Conservation (phyloP, 2,888 invertebrate species). For the Coelinius sp. region DNA sequence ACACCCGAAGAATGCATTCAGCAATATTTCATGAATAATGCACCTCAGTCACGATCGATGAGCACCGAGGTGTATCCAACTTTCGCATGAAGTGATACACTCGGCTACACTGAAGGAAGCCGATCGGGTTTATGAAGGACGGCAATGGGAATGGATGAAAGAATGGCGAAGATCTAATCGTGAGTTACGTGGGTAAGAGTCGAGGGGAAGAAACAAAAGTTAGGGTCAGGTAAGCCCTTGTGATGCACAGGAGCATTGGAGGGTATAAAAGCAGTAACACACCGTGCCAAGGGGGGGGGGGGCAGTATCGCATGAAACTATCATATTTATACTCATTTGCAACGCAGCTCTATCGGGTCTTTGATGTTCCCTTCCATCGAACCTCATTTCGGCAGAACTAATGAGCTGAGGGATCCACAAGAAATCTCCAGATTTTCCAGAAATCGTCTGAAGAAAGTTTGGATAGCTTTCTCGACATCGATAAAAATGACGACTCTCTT, state of each 20-base stretch:
- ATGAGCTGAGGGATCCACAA: no score
- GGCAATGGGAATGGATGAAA: constrained; percentile 44
- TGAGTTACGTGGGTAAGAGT: constrained; percentile 61
- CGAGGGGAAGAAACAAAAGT: constrained; percentile 57
- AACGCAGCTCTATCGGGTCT: background rate
- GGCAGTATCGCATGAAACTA: background rate
- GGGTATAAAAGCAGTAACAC: background rate
- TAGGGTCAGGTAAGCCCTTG: constrained; percentile 25
- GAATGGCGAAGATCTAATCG: constrained; percentile 59
- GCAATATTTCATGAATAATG: background rate
- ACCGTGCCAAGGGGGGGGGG: background rate
- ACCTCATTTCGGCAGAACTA: background rate
- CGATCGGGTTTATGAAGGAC: constrained; percentile 20
- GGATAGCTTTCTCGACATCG: background rate
- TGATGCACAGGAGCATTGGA: background rate
- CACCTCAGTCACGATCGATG: background rate
- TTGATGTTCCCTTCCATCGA: background rate
- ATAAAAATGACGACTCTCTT: background rate
- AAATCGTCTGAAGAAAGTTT: background rate
- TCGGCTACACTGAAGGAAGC: background rate
- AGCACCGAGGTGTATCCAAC: background rate
- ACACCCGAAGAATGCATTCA: background rate
- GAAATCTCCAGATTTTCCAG: background rate
- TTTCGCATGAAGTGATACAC: background rate
- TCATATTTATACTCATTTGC: background rate